Evolutionary conservation across 2,113 vertebrate genomes (phyloP), one percentile per base, ranked within the genome.

Genomic region (Misgurnus anguillicaudatus): DNA sequence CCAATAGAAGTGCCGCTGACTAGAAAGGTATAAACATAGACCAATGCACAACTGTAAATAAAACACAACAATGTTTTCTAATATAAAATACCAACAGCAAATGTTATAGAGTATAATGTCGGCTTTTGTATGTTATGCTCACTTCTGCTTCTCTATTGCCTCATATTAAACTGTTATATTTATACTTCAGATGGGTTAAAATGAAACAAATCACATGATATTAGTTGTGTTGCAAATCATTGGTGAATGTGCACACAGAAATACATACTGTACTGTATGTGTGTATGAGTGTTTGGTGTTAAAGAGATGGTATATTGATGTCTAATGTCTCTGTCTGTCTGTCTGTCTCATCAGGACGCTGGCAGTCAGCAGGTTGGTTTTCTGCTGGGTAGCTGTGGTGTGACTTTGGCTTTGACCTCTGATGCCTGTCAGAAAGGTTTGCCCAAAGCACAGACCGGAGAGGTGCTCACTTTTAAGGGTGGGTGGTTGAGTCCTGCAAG

Each of bases 341-440:
- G 45, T 74, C 45, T 81, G 21, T 3, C 87, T 77, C 77, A 47
- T 0, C 81, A 98, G 97, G 97, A 99, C 36, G 96, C 97, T 6
- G 97, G 97, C 78, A 96, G 97, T 88, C 96, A 96, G 86, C 97
- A 98, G 90, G 94, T 97, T 1, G 97, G 97, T 5, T 99, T 99
- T 89, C 92, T 99, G 80, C 78, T 99, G 91, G 94, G 97, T 83
- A 97, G 97, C 88, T 99, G 97, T 78, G 96, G 97, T 0, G 93
- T 99, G n/a, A 91, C 94, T 0, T 87, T 99, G 81, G 97, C 97
- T 53, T 91, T 99, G 87, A 99, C 97, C 84, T 96, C 96, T 6
- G 97, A 99, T 0, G 96, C 95, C 45, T 99, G 97, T 91, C 97
- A 98, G 89, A 99, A 98, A 62, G 97, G 97, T 55, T 92, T 99